Evolutionary conservation across 2,113 vertebrate species (phyloP), one percentile per base, ranked within the genome.

Genomic region (Platanista minor): DNA sequence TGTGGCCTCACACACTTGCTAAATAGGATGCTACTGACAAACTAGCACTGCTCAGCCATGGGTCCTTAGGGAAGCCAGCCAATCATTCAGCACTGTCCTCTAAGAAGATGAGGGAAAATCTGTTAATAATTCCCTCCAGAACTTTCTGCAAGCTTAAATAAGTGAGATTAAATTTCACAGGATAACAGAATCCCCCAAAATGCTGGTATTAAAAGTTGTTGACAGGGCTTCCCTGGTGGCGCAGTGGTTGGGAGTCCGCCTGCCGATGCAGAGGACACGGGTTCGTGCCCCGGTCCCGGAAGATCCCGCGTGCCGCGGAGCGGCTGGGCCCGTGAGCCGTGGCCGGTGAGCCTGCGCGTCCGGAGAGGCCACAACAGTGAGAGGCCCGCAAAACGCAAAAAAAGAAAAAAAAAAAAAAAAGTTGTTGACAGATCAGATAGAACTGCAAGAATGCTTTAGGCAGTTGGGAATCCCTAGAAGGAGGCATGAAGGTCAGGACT

Each of bases 121-220:
- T 97, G 96, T 95, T 98, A 97, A 97, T 97, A 90, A 97, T 96
- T 96, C 97, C 97, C 97, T 96, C 84, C 90, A 95, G 97, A 92
- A 90, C 81, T 94, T 95, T 95, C 97, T 94, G 84, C 96, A 96
- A 95, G 90, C 95, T 97, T 96, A 97, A 97, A 96, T 95, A 96
- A 96, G 95, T 93, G 94, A 98, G 98, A 97, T 97, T 98, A 98
- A 96, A 94, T 97, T 98, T 97, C 97, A 97, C 96, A 96, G 95
- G 97, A 96, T 95, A 97, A 94, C 97, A 97, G 97, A 98, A 97
- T 97, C 97, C 95, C 95, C 97, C 94, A 25, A 97, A 97, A 97
- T 92, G 94, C 94, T 52, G 94, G 96, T 83, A 96, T 97, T 97
- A 98, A 97, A 95, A 97, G 97, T 96, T 96, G 98, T 96, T 92